Evolutionary conservation across 2,113 vertebrate genomes (phyloP), one percentile per base, ranked within the genome.

Genomic region (Eulacestoma nigropectus): DNA sequence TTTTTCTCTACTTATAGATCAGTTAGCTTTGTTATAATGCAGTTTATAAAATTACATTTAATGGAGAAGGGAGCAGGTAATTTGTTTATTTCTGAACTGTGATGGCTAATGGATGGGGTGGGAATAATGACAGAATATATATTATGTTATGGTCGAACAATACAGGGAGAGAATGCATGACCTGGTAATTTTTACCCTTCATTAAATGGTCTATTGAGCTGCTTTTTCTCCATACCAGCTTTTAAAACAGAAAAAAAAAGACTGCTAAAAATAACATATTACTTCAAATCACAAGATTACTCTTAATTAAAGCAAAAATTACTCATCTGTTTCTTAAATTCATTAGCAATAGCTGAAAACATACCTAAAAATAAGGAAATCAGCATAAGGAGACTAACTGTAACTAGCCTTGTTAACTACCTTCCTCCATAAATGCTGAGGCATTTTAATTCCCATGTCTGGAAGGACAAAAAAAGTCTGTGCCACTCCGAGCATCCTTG

Each of bases 71-170:
- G 85, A 93, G 80, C 67, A 79, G 94, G 76, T 80, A 95, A 95
- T 95, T 96, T 95, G 96, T 97, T 97, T 96, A 96, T 94, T 97
- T 96, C 96, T 96, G 94, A 96, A 90, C 92, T 81, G 65, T 64
- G 80, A 95, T 94, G 90, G 93, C 93, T 96, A 96, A 96, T 95
- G 95, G 95, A 97, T 93, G 35, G 80, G 88, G 84, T 95, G 96
- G 94, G 94, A 96, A 96, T 95, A 96, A 96, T 95, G 93, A 93
- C 53, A 64, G 88, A 76, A 96, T 96, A 89, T 92, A 78, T 90
- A 97, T 81, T 89, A 90, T 57, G 80, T 55, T 96, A 96, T 79
- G 84, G 89, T 55, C 21, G 25, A 94, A 96, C 62, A 95, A 96
- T 93, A 94, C 88, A 84, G 64, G 83, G 53, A 96, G 64, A 84